Evolutionary conservation across 2,888 invertebrate genomes (phyloP), one percentile per base, ranked within the genome.

Genomic region (Phyllotreta striolata): DNA sequence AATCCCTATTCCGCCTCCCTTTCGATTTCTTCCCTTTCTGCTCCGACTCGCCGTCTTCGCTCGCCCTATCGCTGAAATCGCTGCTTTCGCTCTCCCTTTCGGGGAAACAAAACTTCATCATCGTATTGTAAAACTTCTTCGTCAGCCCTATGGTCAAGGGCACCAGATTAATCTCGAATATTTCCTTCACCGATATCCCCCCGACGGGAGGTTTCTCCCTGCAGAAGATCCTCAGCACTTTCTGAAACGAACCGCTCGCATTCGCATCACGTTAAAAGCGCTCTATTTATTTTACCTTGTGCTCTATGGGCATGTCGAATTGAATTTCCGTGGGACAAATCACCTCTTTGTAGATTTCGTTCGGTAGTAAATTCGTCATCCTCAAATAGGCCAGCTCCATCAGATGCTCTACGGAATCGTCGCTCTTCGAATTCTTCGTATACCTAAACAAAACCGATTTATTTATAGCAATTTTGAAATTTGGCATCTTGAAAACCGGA

Each of bases 141-240:
- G 97, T 98, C 60, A 98, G 84, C 70, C 92, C 91, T 76, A 95
- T 94, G 1, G 92, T 91, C 66, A 98, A 88, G 6, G 98, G 98
- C 9, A 96, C 95, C 46, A 98, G 92, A 83, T 98, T 98, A 70
- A 98, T 96, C 84, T 99, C 99, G 81, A 99, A 97, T 83, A 98
- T 97, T 79, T 99, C 98, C 80, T 98, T 99, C 9, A 99, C 96
- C 0, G 96, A 93, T 73, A 99, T 99, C 1, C 99, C 99, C n/a
- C 97, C 98, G 5, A 98, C 98, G 0, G 96, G 97, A 49, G 96
- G 95, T 71, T 93, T 91, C 83, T 98, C 98, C 64, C 97, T 87
- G 74, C 98, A 98, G 82, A 97, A 95, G 51, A 99, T 92, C 68
- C 98, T 87, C 69, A 99, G 83, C 13, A 97, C 95, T 76, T 96